Evolutionary conservation across 2,113 vertebrate species (phyloP), one percentile per base, ranked within the genome.

Genomic region (Calidris pygmaea): DNA sequence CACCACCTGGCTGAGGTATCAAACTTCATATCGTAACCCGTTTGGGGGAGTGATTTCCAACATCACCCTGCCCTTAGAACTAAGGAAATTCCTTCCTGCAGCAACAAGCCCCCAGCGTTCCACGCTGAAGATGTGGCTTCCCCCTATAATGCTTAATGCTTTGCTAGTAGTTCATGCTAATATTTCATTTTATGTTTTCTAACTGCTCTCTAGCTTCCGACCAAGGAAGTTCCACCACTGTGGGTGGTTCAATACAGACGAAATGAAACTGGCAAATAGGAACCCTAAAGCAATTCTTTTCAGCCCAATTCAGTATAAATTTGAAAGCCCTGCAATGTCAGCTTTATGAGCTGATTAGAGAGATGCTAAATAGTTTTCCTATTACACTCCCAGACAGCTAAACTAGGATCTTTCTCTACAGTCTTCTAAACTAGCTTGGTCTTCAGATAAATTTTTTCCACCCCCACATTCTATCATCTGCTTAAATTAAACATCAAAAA

Each of bases 71-170:
- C n/a, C 15, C 26, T 21, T 1, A 37, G 24, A 14, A 3, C 10
- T 10, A 0, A 47, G 23, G 17, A 22, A 66, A 90, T 34, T 45
- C n/a, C 37, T 71, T 32, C 52, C 62, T 6, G 74, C 43, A 88
- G 70, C 53, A 47, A 5, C 29, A 9, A 50, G 66, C 56, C 10
- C 1, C 53, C 78, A 23, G 53, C 12, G 5, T 19, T 4, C 30
- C 2, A 1, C 3, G 1, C 1, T 12, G 39, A 5, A 48, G 52
- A 17, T 7, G 18, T 2, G 10, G 2, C 24, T 83, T 24, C 17
- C 17, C 67, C 78, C 47, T 1, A 10, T 14, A 37, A 48, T 2
- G 47, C 21, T 48, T 48, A 48, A 48, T 7, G 4, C 48, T 34
- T 23, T 19, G 27, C 67, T 12, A 8, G 66, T 12, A 74, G 37